Conservation (phyloP, 2,888 invertebrate genomes). For the Cryptus armator region DNA sequence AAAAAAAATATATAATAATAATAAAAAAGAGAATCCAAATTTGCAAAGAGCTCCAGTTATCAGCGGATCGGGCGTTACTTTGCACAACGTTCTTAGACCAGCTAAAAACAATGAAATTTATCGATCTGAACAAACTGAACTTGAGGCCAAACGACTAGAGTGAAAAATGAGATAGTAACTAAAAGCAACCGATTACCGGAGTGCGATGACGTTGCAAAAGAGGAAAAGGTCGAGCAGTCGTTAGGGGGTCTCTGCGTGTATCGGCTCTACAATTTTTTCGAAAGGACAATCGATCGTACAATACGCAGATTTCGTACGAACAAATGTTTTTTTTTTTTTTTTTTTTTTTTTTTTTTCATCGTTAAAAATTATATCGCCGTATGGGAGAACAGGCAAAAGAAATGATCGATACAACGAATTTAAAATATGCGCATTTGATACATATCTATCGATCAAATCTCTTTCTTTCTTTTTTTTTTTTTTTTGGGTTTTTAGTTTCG, state of each 20-base stretch:
- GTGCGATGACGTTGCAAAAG: background rate
- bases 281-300: slow-evolving; percentile 25
- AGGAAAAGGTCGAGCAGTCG: background rate
- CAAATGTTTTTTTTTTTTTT: too few species aligned
- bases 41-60: slow-evolving; percentile 37
- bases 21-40: slow-evolving; percentile 18
- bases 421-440: slow-evolving; percentile 50
- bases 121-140: slow-evolving; percentile 19
- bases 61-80: slow-evolving; percentile 15
- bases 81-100: slow-evolving; percentile 78
- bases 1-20: slow-evolving; percentile 1
- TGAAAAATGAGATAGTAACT: slow-evolving; percentile 7
- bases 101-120: slow-evolving; percentile 78
- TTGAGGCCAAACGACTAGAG: slow-evolving; percentile 53
- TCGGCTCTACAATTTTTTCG: background rate
- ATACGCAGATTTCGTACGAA: slow-evolving; percentile 22
- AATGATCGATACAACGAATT: slow-evolving; percentile 65
- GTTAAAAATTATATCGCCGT: slow-evolving; percentile 74
- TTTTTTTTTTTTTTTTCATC: slow-evolving; percentile 48
- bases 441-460: slow-evolving; percentile 66
- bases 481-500: background rate
- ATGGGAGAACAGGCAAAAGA: slow-evolving; percentile 70
- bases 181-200: background rate
- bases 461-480: slow-evolving; percentile 10
- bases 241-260: slow-evolving; percentile 7